Percentiles rank a stretch among this genome's conserved stretches.
Evolutionary conservation across 2,888 invertebrate genomes (phyloP).

Genomic region (Ypsolopha scabrella): DNA sequence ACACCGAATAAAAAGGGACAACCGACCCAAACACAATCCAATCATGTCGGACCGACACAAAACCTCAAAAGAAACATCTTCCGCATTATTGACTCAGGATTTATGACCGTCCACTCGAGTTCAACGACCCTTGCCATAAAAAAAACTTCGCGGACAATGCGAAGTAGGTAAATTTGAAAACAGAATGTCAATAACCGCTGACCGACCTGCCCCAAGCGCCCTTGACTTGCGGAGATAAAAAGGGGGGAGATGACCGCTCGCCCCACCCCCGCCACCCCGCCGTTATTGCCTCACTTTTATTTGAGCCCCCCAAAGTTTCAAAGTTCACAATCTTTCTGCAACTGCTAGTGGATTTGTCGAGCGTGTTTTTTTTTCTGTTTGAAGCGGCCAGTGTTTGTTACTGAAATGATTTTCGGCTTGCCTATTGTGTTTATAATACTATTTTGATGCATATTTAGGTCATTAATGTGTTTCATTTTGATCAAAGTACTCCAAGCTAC

Average conservation of each 20-base stretch:
- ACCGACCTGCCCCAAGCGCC: conserved; percentile 68
- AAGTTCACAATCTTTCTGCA: conserved; percentile 2
- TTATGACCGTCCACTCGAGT: conserved; percentile 14
- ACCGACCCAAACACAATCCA: no score
- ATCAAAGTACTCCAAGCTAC: no score
- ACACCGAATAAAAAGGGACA: no score
- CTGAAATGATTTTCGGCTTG: no score
- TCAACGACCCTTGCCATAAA: conserved; percentile 49
- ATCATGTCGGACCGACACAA: no score
- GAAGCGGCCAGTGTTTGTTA: conserved; percentile 2
- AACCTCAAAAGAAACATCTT: not conserved
- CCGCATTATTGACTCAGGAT: not conserved
- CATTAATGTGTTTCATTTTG: no score
- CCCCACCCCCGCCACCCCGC: conserved; percentile 20
- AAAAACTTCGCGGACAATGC: conserved; percentile 66
- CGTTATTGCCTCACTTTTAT: conserved; percentile 47
- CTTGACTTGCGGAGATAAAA: conserved; percentile 65
- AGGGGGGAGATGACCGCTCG: conserved; percentile 62
- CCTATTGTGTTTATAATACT: no score
- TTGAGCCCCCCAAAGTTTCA: conserved; percentile 18
- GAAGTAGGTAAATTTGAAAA: conserved; percentile 67
- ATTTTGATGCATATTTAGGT: no score
- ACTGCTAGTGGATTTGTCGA: not conserved
- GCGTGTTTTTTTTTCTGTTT: not conserved
- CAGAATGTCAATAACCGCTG: conserved; percentile 69